Evolutionary conservation across 2,888 invertebrate genomes (phyloP), one percentile per base, ranked within the genome.

Genomic region (Lasioglossum malachurum): DNA sequence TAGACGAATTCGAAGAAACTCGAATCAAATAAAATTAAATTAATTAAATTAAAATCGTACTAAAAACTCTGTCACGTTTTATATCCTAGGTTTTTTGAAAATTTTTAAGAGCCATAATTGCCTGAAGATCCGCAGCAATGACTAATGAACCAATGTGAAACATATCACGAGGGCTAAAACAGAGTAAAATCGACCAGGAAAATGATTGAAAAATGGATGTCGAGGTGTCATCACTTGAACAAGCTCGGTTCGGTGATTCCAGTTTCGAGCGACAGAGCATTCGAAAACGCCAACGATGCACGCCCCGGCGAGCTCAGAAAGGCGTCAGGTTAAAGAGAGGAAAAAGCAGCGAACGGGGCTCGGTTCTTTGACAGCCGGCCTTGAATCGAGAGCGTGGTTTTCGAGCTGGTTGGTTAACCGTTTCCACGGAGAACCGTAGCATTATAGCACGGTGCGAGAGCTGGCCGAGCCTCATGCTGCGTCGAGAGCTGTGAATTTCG

Each of bases 341-440:
- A 19, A 71, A 12, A 23, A 41, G 19, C 31, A 53, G 23, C 60
- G 60, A 60, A 27, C 60, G 27, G 35, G 14, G 67, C 16, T 31
- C 60, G 67, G 35, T 23, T 67, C 67, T 67, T 35, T 67, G 69
- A 46, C 60, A 64, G 71, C 44, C 44, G 77, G 74, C 87, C 83
- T 86, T 82, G 83, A 69, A 46, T 27, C 75, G 41, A 53, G 35
- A 53, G 12, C 35, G 35, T 10, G 16, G 35, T 46, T 76, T 75
- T 76, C 49, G 72, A 72, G 49, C 79, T 84, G 38, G 89, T 89
- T 90, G 90, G 91, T 91, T 89, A 87, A 84, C 87, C 89, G 90
- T 90, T 93, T 92, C 90, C 93, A 90, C 87, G 82, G 86, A 60
- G 91, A 92, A 90, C 91, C 87, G 91, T 90, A 93, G 93, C 92